Base-by-base conservation (phyloP, 2,797 vertebrate species). In the Tachyglossus aculeatus region DNA sequence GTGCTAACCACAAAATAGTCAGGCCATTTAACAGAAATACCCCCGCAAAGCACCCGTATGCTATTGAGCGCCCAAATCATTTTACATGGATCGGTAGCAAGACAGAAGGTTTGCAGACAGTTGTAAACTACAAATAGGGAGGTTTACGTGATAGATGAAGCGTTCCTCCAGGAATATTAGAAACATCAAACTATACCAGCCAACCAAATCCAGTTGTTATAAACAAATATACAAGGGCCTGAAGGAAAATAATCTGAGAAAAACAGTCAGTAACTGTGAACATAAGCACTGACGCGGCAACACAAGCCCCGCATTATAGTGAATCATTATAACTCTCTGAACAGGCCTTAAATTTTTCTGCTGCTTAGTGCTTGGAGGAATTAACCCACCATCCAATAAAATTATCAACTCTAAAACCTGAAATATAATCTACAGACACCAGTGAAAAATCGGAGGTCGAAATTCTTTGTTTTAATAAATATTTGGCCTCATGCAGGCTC, bases 131-230 rank as follows among this genome's bases (percentile, higher is more conserved):
- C 38, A 54, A 31, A 81, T 24, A 32, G n/a, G 41, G 56, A 71
- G 38, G 67, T 51, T 77, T 61, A 31, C 67, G 72, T 70, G 19
- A 78, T 73, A 73, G 59, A 66, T 15, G 36, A 70, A 63, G 65
- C 66, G 54, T 47, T 51, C 58, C 76, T 82, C 67, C 62, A 76
- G 77, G 68, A 78, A 75, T 31, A 73, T 75, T 21, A 60, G 61
- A 73, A 84, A 66, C 48, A 51, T 73, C 61, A 33, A 44, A 29
- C 36, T 16, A 41, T n/a, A 45, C 25, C 13, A 22, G 33, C 54
- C 40, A 54, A 19, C 44, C 62, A 55, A 65, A 54, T 43, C 44
- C 18, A 39, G 40, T 47, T 59, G 40, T 60, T 59, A 37, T 66
- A 57, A 67, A 59, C 36, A 54, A 19, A 25, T 47, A 7, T 32